Percentiles rank a stretch among this genome's conserved stretches.
Conservation (phyloP, 2,113 vertebrate species). For the Apistogramma diplotaenia region DNA sequence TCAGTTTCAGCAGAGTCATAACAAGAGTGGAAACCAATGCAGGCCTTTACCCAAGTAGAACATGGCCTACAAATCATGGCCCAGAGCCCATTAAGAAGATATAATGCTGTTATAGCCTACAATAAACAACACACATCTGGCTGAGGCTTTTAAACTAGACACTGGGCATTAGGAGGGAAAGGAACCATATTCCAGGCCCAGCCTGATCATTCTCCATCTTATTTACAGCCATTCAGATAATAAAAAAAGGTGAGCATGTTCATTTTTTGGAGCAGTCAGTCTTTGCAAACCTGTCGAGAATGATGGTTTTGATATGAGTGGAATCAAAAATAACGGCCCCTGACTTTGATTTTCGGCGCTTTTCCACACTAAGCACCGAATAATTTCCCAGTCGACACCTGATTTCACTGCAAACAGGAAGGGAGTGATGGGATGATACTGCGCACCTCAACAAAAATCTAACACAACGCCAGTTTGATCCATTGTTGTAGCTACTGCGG, state of each 20-base stretch:
- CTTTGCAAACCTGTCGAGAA: not conserved
- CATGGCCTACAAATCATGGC: conserved; percentile 43
- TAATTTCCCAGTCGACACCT: not conserved
- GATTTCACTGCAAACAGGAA: not conserved
- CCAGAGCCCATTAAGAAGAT: conserved; percentile 7
- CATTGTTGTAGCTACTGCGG: conserved; percentile 72
- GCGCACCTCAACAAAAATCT: conserved; percentile 46
- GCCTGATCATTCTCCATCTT: not conserved
- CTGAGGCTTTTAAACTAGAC: not conserved
- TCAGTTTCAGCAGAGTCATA: not conserved
- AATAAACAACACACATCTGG: conserved; percentile 38
- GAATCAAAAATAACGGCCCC: not conserved
- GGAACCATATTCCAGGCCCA: not conserved
- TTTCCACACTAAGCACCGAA: not conserved
- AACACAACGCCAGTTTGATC: conserved; percentile 60
- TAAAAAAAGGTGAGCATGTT: not conserved
- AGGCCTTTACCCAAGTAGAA: conserved; percentile 43
- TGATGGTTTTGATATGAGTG: not conserved
- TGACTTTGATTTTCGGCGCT: not conserved
- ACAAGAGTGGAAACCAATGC: not conserved
- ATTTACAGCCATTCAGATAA: not conserved
- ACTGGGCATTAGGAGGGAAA: not conserved
- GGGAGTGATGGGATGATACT: conserved; percentile 4
- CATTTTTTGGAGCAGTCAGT: not conserved
- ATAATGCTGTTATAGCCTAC: not conserved